Conservation (phyloP, 2,888 invertebrate genomes). For the Adelphocoris suturalis region DNA sequence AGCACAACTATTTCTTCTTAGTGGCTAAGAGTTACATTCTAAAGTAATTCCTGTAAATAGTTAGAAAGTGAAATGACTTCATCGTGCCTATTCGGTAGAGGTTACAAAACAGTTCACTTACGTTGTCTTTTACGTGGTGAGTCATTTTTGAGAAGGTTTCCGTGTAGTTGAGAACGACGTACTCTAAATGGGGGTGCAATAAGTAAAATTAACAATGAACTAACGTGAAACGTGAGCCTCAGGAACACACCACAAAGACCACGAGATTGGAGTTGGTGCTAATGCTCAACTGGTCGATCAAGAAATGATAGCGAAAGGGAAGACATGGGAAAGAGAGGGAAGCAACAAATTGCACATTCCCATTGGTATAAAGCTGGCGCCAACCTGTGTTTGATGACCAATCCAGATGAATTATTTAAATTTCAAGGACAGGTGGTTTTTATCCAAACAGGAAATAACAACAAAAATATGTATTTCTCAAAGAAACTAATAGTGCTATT, state of each 20-base stretch:
- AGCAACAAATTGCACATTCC: background rate
- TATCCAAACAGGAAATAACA: too few relatives aligned
- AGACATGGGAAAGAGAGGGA: background rate
- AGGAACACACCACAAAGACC: background rate
- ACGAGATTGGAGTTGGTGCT: background rate
- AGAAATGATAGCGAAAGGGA: background rate
- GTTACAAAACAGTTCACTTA: slow-evolving; percentile 67
- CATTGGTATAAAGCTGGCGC: too few relatives aligned
- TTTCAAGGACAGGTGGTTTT: background rate
- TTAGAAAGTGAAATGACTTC: too few relatives aligned
- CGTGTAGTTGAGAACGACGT: background rate
- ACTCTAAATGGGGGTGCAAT: too few relatives aligned
- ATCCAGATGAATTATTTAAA: background rate
- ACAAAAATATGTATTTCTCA: too few relatives aligned
- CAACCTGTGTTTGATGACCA: background rate
- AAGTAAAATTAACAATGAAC: background rate
- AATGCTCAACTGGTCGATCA: background rate
- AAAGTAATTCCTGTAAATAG: too few relatives aligned
- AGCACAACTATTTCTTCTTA: too few relatives aligned
- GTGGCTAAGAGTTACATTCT: too few relatives aligned
- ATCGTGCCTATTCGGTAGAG: too few relatives aligned
- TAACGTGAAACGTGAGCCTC: background rate
- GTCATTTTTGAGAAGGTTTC: slow-evolving; percentile 69
- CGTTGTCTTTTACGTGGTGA: slow-evolving; percentile 74
- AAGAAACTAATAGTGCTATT: too few relatives aligned